Conservation (phyloP, 2,113 vertebrate genomes). For the Sterna hirundo region DNA sequence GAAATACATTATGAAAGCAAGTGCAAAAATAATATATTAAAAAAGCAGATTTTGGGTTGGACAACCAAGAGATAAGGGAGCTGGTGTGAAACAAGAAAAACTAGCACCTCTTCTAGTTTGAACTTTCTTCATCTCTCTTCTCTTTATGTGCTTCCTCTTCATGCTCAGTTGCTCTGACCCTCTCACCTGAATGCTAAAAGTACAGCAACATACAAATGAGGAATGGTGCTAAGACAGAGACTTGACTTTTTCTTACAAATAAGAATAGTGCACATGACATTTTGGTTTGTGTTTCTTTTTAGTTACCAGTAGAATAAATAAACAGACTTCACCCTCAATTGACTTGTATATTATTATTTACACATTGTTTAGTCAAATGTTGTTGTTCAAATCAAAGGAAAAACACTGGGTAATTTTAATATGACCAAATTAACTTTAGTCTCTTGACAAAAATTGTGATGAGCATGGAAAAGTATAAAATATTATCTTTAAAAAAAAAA, state of each 20-base stretch:
- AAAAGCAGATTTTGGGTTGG: not conserved
- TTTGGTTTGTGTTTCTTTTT: not conserved
- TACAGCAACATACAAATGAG: not conserved
- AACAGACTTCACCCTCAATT: not conserved
- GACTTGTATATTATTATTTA: not conserved
- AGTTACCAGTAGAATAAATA: not conserved
- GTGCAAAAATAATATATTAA: not conserved
- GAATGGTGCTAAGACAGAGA: not conserved
- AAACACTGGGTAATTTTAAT: not conserved
- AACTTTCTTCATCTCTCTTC: not conserved
- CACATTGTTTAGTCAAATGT: not conserved
- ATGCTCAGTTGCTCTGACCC: not conserved
- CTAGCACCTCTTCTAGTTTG: not conserved
- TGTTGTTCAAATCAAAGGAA: not conserved
- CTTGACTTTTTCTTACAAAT: not conserved
- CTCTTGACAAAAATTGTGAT: conserved; percentile 20
- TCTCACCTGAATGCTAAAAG: not conserved
- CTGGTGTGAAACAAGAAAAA: not conserved
- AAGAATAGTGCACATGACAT: not conserved
- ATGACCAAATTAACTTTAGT: not conserved
- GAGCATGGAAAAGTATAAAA: not conserved
- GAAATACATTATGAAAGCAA: not conserved
- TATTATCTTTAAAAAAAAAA: not conserved
- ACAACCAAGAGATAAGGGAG: not conserved
- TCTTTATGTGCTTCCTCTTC: not conserved